Percentiles rank a stretch among this genome's conserved stretches.
Conservation (phyloP, 1,140 invertebrate species). For the Megathymus violae region DNA sequence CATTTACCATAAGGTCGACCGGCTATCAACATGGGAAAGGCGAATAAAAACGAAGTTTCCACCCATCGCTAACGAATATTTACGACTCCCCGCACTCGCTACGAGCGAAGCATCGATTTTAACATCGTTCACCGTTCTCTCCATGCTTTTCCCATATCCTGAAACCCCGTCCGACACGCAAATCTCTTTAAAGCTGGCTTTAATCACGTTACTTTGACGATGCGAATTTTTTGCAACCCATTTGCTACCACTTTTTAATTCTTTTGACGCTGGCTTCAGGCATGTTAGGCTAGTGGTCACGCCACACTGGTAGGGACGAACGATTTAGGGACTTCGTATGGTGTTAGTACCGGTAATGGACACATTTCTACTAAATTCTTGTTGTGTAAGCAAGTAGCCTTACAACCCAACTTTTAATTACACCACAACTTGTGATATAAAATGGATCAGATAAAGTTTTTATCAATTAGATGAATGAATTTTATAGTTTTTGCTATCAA, state of each 20-base stretch:
- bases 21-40: too few relatives aligned
- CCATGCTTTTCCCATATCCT: conserved; percentile 1
- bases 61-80: background rate
- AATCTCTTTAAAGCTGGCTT: conserved; percentile 46
- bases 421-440: too few relatives aligned
- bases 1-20: too few relatives aligned
- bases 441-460: too few relatives aligned
- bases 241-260: conserved; percentile 71
- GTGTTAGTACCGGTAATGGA: too few relatives aligned
- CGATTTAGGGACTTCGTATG: too few relatives aligned
- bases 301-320: conserved; percentile 20
- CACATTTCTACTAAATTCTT: too few relatives aligned
- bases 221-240: conserved; percentile 66
- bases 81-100: background rate
- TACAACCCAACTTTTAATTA: too few relatives aligned
- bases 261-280: conserved; percentile 57
- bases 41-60: background rate
- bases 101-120: background rate
- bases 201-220: conserved; percentile 68
- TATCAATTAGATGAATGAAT: too few relatives aligned
- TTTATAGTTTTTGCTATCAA: too few relatives aligned
- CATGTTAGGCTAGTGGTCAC: conserved; percentile 29
- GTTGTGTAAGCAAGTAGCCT: too few relatives aligned
- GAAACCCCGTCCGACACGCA: conserved; percentile 23
- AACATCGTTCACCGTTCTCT: background rate